Evolutionary conservation across 2,113 vertebrate species (phyloP).

Genomic region (Centrocercus urophasianus): DNA sequence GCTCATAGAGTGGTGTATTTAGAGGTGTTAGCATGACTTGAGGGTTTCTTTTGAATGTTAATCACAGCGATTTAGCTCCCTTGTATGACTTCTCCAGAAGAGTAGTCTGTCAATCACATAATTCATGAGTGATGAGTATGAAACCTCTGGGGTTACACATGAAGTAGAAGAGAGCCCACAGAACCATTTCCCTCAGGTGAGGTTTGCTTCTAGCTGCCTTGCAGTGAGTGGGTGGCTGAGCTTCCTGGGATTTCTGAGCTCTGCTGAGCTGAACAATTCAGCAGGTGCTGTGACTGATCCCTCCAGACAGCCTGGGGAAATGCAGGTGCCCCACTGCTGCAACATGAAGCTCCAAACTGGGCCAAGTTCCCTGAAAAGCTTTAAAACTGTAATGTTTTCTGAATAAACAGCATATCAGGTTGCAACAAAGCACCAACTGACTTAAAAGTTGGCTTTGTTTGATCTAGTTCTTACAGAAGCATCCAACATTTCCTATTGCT

Average conservation of each 20-base stretch:
- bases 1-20: fast-evolving
- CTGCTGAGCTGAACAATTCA: not conserved
- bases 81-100: not conserved
- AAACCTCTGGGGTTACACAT: fast-evolving
- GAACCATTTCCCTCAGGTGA: not conserved
- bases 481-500: not conserved
- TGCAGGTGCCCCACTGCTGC: not conserved
- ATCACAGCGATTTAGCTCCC: not conserved
- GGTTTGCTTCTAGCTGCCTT: not conserved
- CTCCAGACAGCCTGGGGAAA: not conserved
- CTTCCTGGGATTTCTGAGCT: not conserved
- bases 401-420: not conserved
- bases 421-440: not conserved
- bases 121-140: not conserved
- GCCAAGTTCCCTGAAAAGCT: fast-evolving
- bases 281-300: too few species aligned
- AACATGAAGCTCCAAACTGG: fast-evolving
- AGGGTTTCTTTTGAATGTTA: fast-evolving
- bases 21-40: not conserved
- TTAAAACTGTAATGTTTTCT: not conserved
- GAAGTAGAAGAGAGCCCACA: not conserved
- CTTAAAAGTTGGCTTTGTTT: fast-evolving
- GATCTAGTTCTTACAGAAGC: not conserved
- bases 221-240: not conserved
- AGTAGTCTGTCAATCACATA: fast-evolving